Conservation (phyloP, 2,797 vertebrate genomes). For the Microtus agrestis region DNA sequence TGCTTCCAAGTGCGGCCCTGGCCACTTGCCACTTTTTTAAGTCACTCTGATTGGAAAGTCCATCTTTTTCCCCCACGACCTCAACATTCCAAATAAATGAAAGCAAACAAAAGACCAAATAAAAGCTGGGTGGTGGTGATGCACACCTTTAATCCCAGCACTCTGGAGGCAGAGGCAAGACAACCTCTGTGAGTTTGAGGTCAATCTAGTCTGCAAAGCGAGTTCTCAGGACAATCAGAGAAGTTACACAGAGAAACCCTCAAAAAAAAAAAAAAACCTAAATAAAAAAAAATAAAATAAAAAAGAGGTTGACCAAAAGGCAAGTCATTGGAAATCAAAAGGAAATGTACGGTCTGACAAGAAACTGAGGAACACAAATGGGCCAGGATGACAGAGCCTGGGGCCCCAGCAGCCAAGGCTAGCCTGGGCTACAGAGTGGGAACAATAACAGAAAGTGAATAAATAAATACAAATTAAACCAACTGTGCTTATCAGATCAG, state of each 20-base stretch:
- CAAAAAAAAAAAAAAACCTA: too few relatives aligned
- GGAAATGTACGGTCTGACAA: not conserved
- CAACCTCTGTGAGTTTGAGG: too few relatives aligned
- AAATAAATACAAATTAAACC: not conserved
- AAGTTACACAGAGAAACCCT: too few relatives aligned
- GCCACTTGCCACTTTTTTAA: not conserved
- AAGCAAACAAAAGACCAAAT: not conserved
- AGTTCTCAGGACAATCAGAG: too few relatives aligned
- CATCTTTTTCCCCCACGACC: not conserved
- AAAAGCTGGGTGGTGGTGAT: not conserved
- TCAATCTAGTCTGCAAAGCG: too few relatives aligned
- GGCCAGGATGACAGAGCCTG: not conserved
- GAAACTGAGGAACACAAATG: slow-evolving; percentile 22
- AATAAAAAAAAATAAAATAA: not conserved
- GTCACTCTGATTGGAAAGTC: not conserved
- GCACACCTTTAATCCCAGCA: too few relatives aligned
- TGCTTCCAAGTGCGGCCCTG: not conserved
- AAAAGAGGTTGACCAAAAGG: slow-evolving; percentile 25
- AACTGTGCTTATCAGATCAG: slow-evolving; percentile 48
- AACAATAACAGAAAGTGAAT: not conserved
- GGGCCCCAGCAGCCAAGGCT: not conserved
- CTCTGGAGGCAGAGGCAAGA: too few relatives aligned
- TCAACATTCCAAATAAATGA: not conserved
- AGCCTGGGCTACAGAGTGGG: too few relatives aligned
- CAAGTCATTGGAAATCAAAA: slow-evolving; percentile 37